phyloP scores from a whole-genome alignment of 2,888 invertebrate species.

The Polyommatus iphigenia region DNA sequence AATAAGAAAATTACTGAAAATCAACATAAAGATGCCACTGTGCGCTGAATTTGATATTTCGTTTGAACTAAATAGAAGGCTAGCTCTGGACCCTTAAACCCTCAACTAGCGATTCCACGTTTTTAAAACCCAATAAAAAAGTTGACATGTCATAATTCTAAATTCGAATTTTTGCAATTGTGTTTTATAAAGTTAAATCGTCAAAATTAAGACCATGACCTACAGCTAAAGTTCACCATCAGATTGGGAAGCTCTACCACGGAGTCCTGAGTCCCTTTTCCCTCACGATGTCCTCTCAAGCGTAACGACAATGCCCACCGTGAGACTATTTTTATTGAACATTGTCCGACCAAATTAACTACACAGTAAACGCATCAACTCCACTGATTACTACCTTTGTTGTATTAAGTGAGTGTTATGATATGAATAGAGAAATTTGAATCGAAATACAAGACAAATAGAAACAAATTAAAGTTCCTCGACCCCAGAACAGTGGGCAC shows the following conservation, averaged over 20 bases:
- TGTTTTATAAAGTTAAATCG: not conserved
- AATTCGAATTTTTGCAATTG: not conserved
- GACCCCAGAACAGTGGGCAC: not conserved
- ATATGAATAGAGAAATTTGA: conserved; percentile 18
- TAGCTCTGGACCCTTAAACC: not conserved
- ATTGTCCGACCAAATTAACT: conserved; percentile 50
- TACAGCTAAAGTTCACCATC: not conserved
- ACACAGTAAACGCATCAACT: conserved; percentile 30
- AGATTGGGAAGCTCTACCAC: conserved; percentile 32
- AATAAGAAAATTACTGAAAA: not conserved
- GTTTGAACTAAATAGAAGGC: not conserved
- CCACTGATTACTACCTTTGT: conserved; percentile 25
- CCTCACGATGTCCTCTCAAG: conserved; percentile 54
- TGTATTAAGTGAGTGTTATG: conserved; percentile 8
- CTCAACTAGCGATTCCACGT: too few relatives aligned
- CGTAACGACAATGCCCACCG: conserved; percentile 71
- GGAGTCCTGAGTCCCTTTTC: conserved; percentile 60
- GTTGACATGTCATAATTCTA: not conserved
- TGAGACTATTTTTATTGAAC: conserved; percentile 55
- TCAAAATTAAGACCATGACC: not conserved
- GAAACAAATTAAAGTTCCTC: conserved; percentile 4
- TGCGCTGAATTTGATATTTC: not conserved
- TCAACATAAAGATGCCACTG: not conserved
- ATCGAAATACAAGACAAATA: conserved; percentile 16
- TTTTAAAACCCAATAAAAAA: not conserved